A percentile compares a stretch with the other conserved stretches of the same genome.
Conservation (phyloP, 1,140 invertebrate genomes). For the Luehdorfia chinensis region DNA sequence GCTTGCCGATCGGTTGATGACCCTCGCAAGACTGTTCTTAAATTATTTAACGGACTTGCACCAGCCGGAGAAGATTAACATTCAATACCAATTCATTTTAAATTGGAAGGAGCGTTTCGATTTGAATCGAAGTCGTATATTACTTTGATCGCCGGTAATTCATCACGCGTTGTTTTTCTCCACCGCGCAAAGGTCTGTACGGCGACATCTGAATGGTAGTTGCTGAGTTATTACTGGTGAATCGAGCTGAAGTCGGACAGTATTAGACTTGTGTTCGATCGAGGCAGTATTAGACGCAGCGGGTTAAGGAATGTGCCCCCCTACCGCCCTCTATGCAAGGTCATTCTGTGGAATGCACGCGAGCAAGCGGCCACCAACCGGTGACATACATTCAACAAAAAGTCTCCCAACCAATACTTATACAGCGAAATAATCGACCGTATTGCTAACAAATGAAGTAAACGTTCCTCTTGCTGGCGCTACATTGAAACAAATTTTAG, state of each 20-base stretch:
- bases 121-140: slow-evolving; percentile 20
- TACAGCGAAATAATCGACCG: background rate
- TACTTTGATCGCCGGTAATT: slow-evolving; percentile 35
- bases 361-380: background rate
- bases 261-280: slow-evolving; percentile 3
- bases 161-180: slow-evolving; percentile 34
- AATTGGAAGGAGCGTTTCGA: slow-evolving; percentile 20
- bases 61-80: slow-evolving; percentile 24
- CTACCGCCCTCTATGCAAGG: slow-evolving; percentile 1
- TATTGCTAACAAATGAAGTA: too few species aligned
- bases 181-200: too few species aligned
- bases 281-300: background rate
- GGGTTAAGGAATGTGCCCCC: slow-evolving; percentile 21
- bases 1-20: slow-evolving; percentile 42
- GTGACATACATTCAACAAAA: slow-evolving; percentile 7
- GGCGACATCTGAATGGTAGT: slow-evolving; percentile 42
- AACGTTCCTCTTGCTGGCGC: too few species aligned
- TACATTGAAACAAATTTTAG: too few species aligned
- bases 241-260: slow-evolving; percentile 20
- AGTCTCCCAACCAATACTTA: background rate
- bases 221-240: slow-evolving; percentile 28
- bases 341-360: slow-evolving; percentile 3
- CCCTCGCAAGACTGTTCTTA: slow-evolving; percentile 24
- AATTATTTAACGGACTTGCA: slow-evolving; percentile 28
- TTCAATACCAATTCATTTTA: slow-evolving; percentile 27